Evolutionary conservation across 2,888 invertebrate genomes (phyloP), one percentile per base, ranked within the genome.

Genomic region (Fabriciana adippe): DNA sequence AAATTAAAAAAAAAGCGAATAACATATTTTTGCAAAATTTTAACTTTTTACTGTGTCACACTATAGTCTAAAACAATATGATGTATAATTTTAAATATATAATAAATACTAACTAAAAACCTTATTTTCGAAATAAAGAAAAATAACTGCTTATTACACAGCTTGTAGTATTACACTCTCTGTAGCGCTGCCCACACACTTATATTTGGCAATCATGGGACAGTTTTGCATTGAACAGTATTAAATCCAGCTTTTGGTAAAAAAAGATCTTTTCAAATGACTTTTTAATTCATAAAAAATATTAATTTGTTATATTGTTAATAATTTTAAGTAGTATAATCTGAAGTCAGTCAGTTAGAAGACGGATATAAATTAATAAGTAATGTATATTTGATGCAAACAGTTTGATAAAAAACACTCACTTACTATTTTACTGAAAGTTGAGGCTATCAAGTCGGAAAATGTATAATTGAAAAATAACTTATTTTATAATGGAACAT

Each of bases 141-240:
- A 18, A 13, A 51, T 60, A 35, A 16, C 4, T 51, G 31, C 21
- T 21, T 21, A 26, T 3, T 45, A 21, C n/a, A 47, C 14, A 35
- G n/a, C 14, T 16, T 51, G 51, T 16, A 26, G 26, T 26, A 26
- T 26, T 26, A 4, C 21, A 21, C 4, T 26, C 60, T 51, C 51
- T 1, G 16, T 35, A 18, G 35, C 13, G 4, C 60, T 60, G 21
- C 50, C 60, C 51, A 60, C 60, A 18, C 60, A 50, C 13, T 60
- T 60, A 31, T 31, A 60, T 60, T 60, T 60, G 60, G 35, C 60
- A 16, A 50, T 11, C 13, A 51, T 41, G 31, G 16, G 48, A 60
- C 60, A 50, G 50, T 50, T n/a, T 50, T 31, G n/a, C 26, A 8
- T 50, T 16, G 31, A 13, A 6, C 26, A 1, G 13, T 48, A 50